Evolutionary conservation across 2,797 vertebrate species (phyloP).

Genomic region (Phataginus tricuspis): DNA sequence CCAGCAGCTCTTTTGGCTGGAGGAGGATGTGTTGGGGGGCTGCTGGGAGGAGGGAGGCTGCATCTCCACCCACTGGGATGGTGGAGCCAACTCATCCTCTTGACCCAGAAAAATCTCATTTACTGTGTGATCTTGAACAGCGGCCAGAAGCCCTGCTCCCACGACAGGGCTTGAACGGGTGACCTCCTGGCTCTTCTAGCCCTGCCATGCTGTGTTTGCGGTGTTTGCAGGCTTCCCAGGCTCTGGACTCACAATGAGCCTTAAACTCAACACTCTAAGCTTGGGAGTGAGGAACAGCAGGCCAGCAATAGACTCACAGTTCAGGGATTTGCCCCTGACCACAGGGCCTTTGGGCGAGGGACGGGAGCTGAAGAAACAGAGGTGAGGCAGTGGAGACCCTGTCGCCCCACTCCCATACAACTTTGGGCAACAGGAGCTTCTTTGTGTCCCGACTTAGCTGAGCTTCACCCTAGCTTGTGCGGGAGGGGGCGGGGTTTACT

Average conservation of each 20-base stretch:
- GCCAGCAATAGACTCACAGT: background rate
- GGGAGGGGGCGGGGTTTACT: background rate
- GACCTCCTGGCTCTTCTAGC: background rate
- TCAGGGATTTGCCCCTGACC: background rate
- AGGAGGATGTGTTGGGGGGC: background rate
- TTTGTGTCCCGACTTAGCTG: background rate
- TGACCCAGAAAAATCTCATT: background rate
- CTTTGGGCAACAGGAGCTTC: background rate
- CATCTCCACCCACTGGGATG: background rate
- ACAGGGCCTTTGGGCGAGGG: background rate
- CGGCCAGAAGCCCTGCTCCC: background rate
- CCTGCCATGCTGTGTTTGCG: background rate
- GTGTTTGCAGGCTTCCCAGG: background rate
- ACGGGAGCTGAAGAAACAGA: too few relatives aligned
- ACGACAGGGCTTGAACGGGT: fast-evolving
- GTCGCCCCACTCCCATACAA: too few relatives aligned
- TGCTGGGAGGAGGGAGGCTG: too few relatives aligned
- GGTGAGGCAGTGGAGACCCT: background rate
- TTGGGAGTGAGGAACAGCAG: background rate
- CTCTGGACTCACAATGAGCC: background rate
- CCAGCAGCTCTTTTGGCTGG: background rate
- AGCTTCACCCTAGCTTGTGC: background rate
- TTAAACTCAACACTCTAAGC: background rate
- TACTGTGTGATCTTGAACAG: background rate
- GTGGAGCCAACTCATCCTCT: background rate